A percentile compares a stretch with the other conserved stretches of the same genome.
phyloP scores from a whole-genome alignment of 2,888 invertebrate genomes.

The Invenusta paracnida region DNA sequence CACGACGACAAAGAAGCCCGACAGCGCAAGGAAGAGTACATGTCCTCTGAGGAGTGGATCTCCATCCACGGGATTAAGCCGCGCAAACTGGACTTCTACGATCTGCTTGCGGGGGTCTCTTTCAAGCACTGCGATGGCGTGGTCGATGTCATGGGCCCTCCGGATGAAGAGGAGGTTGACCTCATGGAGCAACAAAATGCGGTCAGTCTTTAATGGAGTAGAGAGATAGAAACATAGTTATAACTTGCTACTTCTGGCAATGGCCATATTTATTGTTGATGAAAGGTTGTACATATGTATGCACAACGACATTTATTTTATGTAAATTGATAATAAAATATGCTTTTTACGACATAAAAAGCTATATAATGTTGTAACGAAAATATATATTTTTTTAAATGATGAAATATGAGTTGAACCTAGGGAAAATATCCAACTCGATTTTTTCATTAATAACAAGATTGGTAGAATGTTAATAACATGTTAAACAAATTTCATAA shows the following conservation, averaged over 20 bases:
- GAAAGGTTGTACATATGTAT: no score
- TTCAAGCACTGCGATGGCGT: slow-evolving; percentile 60
- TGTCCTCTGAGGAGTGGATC: slow-evolving; percentile 59
- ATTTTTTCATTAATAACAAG: no score
- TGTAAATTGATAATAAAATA: no score
- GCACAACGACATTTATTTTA: no score
- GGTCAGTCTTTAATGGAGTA: slow-evolving; percentile 49
- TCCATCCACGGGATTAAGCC: slow-evolving; percentile 55
- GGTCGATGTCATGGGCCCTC: slow-evolving; percentile 53
- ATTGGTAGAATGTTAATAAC: no score
- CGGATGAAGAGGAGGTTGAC: slow-evolving; percentile 47
- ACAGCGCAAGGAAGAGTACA: slow-evolving; percentile 52
- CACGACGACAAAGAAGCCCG: slow-evolving; percentile 19
- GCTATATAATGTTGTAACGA: no score
- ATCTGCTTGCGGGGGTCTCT: slow-evolving; percentile 55
- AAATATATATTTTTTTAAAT: no score
- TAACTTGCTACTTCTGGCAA: background rate
- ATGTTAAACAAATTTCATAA: no score
- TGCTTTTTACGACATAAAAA: no score
- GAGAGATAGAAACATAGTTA: background rate
- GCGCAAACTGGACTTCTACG: slow-evolving; percentile 55
- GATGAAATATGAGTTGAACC: no score
- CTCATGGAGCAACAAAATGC: slow-evolving; percentile 54
- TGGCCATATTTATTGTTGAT: background rate
- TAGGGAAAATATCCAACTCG: no score